Evolutionary conservation across 2,888 invertebrate genomes (phyloP), one percentile per base, ranked within the genome.

Genomic region (Anorthoa munda): DNA sequence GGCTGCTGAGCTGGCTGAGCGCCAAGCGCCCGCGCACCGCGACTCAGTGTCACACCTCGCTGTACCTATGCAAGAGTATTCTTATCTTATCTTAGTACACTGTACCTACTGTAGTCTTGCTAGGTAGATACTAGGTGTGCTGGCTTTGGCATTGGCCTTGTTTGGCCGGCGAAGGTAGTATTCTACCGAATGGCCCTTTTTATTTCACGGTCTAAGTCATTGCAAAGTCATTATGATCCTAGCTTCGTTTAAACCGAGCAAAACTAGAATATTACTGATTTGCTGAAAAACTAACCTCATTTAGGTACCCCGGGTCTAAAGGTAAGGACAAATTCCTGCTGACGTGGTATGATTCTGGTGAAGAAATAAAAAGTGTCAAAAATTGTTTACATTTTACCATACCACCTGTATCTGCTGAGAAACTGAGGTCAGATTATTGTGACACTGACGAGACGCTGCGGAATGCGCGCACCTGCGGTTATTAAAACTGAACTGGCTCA

Each of bases 1-100:
- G 56, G 45, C 15, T 2, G 21, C 39, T 21, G 55, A 9, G 48
- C 64, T 60, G 72, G 72, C 72, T 4, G n/a, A 26, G 48, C 55
- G 73, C 72, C 72, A 72, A 46, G 72, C 26, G 51, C 31, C n/a
- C n/a, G 18, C 55, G 46, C 67, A 46, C 53, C 58, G 1, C 1
- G 13, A 2, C 23, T 45, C 61, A 23, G 45, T 46, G 26, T n/a
- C 61, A 26, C 26, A 15, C n/a, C 63, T 63, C 26, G 4, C 26
- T 21, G 26, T 3, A 2, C 2, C 1, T 53, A 21, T n/a, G 4
- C 51, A 21, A 12, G 4, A n/a, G 17, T n/a, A n/a, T n/a, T n/a
- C n/a, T n/a, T n/a, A n/a, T n/a, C n/a, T n/a, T n/a, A n/a, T n/a
- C n/a, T n/a, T n/a, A n/a, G n/a, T 51, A 39, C 39, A 39, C 39